phyloP scores from a whole-genome alignment of 1,140 invertebrate genomes.

The Acromyrmex echinatior region DNA sequence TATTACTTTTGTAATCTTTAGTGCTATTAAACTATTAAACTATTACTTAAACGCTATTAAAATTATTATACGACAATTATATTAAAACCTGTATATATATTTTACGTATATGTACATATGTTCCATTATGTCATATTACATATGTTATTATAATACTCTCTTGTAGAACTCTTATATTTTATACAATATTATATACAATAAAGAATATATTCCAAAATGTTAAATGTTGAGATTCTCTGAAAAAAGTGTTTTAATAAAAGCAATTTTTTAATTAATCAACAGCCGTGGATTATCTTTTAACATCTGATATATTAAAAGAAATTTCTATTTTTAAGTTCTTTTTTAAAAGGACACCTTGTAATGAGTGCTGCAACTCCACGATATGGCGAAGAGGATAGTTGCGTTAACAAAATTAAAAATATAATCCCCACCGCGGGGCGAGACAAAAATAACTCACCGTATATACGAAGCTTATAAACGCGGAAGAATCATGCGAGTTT shows the following conservation, averaged over 20 bases:
- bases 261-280: not conserved
- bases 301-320: not conserved
- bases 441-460: slow-evolving; percentile 54
- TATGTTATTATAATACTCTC: not conserved
- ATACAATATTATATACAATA: not conserved
- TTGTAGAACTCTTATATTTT: not conserved
- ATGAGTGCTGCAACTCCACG: not conserved
- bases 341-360: slow-evolving; percentile 20
- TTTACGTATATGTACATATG: not conserved
- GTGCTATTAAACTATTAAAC: not conserved
- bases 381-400: not conserved
- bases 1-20: not conserved
- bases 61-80: not conserved
- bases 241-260: not conserved
- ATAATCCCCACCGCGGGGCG: slow-evolving; percentile 20
- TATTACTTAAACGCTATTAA: not conserved
- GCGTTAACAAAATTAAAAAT: slow-evolving; percentile 60
- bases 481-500: slow-evolving; percentile 44
- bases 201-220: not conserved
- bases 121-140: not conserved
- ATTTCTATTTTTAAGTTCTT: not conserved
- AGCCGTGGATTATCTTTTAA: not conserved
- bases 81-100: not conserved
- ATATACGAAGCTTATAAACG: slow-evolving; percentile 46
- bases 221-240: not conserved